A percentile compares a stretch with the other conserved stretches of the same genome.
These are phyloP conservation scores for Nasonia longicornis DNA, from an alignment of 1,140 invertebrate genomes.

Conservation along the genomic window DNA sequence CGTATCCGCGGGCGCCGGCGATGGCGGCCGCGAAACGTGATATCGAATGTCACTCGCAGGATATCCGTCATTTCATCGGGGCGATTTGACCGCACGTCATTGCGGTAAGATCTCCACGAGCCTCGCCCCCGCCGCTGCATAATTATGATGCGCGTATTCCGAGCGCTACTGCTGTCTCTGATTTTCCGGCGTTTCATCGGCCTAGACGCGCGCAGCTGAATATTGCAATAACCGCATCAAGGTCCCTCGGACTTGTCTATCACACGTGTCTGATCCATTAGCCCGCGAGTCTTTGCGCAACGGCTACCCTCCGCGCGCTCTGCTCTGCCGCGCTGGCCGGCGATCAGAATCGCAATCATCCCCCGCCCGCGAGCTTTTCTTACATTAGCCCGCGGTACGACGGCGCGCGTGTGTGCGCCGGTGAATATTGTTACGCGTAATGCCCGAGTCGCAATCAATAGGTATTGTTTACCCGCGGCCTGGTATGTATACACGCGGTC, in stretches of 20 bases:
- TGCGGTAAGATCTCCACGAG: conserved; percentile 68
- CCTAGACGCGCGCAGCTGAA: conserved; percentile 27
- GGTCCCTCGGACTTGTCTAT: conserved; percentile 39
- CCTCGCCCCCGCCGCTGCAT: conserved; percentile 33
- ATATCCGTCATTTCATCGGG: conserved; percentile 68
- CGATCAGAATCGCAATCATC: conserved; percentile 5
- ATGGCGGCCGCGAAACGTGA: conserved; percentile 55
- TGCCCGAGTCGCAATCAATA: conserved; percentile 6
- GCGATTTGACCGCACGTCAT: conserved; percentile 69
- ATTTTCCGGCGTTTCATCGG: conserved; percentile 60
- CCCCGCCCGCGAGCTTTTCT: not conserved
- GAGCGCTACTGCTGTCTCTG: conserved; percentile 55
- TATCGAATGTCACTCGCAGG: conserved; percentile 70
- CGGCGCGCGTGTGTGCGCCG: not conserved
- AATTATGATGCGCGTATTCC: not conserved
- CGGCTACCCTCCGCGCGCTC: not conserved
- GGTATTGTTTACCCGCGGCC: conserved; percentile 24
- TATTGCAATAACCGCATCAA: conserved; percentile 43
- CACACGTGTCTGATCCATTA: conserved; percentile 41
- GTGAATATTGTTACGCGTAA: not conserved
- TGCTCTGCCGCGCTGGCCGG: not conserved
- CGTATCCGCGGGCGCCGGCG: not conserved
- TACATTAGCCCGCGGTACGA: not conserved
- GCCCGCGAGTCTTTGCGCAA: not conserved
- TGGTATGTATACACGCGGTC: not conserved